Conservation (phyloP, 2,888 invertebrate species). For the Drosophila monieri region DNA sequence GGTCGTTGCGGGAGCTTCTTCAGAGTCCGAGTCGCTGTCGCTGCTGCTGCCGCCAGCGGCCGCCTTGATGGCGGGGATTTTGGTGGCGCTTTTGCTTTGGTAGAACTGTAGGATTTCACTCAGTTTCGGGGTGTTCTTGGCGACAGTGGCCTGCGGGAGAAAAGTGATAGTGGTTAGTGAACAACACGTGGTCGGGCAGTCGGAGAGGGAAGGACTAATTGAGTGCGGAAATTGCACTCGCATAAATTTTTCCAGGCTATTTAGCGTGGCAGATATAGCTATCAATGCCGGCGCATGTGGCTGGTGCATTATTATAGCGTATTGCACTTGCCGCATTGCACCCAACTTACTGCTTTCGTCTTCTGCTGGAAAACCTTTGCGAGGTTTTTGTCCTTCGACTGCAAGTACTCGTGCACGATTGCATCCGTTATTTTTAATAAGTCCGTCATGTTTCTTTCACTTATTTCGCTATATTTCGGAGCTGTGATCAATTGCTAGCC, state of each 20-base stretch:
- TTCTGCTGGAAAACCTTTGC: slow-evolving; percentile 89
- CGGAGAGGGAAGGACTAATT: background rate
- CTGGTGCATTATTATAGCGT: slow-evolving; percentile 9
- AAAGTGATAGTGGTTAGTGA: slow-evolving; percentile 55
- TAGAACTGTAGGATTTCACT: slow-evolving; percentile 86
- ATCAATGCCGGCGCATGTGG: slow-evolving; percentile 5
- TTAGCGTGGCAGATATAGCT: background rate
- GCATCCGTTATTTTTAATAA: slow-evolving; percentile 85
- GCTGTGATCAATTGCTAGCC: slow-evolving; percentile 18
- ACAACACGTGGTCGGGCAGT: slow-evolving; percentile 54
- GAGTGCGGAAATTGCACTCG: background rate
- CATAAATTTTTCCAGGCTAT: background rate
- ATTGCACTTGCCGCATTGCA: slow-evolving; percentile 32
- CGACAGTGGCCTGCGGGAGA: slow-evolving; percentile 86
- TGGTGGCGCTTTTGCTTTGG: slow-evolving; percentile 85
- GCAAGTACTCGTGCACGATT: slow-evolving; percentile 88
- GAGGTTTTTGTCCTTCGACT: slow-evolving; percentile 87
- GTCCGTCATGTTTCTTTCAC: slow-evolving; percentile 84
- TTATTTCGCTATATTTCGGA: slow-evolving; percentile 20
- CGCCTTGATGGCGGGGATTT: slow-evolving; percentile 81
- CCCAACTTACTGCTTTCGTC: slow-evolving; percentile 89
- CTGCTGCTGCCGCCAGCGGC: slow-evolving; percentile 74
- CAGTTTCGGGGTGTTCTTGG: slow-evolving; percentile 88
- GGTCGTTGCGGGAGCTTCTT: slow-evolving; percentile 8
- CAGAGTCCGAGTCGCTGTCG: slow-evolving; percentile 60